Percentiles rank a stretch among this genome's conserved stretches.
Evolutionary conservation across 2,113 vertebrate species (phyloP).

Genomic region (Hyperopisus bebe): DNA sequence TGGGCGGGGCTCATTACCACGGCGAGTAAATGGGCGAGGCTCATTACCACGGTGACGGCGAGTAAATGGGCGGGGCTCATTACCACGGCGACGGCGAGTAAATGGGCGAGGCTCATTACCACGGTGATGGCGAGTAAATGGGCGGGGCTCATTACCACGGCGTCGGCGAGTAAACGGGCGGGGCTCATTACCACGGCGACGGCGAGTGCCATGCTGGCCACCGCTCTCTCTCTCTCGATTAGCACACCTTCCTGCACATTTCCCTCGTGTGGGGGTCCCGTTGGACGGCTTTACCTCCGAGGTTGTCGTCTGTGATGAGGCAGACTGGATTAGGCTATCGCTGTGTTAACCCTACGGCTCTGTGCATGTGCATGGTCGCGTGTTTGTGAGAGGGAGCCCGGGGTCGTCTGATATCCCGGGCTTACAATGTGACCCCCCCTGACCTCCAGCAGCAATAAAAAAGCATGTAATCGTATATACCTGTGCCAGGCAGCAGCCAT

Average conservation of each 20-base stretch:
- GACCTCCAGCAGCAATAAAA: neutral
- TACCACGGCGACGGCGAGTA: no score
- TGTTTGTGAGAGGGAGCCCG: neutral
- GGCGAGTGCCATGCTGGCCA: neutral
- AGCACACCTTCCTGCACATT: neutral
- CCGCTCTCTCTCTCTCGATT: neutral
- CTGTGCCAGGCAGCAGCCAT: neutral
- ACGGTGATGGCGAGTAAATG: no score
- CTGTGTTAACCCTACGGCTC: neutral
- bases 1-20: no score
- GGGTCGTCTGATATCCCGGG: neutral
- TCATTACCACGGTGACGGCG: no score
- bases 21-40: no score
- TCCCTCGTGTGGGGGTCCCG: neutral
- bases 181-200: neutral
- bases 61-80: no score
- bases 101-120: no score
- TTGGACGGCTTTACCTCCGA: neutral
- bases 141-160: no score
- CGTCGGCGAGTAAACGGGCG: no score
- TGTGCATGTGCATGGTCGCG: neutral
- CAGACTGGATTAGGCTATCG: neutral
- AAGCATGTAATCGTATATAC: neutral
- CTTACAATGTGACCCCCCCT: neutral
- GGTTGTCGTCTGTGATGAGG: neutral